These are phyloP conservation scores for Polyploca ridens DNA, from an alignment of 2,888 invertebrate species.

Conservation along the genomic window DNA sequence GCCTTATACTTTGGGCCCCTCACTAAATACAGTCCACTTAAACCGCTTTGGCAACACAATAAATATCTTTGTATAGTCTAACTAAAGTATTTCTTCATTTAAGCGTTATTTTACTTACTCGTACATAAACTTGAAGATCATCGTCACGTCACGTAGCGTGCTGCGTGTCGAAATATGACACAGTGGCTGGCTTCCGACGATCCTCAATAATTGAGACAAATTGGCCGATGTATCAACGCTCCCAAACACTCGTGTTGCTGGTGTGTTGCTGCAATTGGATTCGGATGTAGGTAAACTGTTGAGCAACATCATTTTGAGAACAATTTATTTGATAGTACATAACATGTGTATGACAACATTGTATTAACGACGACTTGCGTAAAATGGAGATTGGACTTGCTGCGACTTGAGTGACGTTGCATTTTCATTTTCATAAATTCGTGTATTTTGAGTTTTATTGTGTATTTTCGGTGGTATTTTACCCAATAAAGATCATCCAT, in stretches of 20 bases:
- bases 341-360: conserved; percentile 5
- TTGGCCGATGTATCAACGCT: conserved; percentile 51
- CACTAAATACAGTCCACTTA: too few species aligned
- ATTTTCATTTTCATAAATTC: too few species aligned
- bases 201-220: conserved; percentile 51
- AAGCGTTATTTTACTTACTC: neutral
- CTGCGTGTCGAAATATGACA: conserved; percentile 7
- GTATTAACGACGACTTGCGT: conserved; percentile 1
- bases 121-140: conserved; percentile 8
- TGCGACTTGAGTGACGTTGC: too few species aligned
- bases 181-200: conserved; percentile 8
- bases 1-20: too few species aligned
- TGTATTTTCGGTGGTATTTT: too few species aligned
- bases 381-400: neutral
- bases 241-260: conserved; percentile 33
- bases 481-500: too few species aligned
- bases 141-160: conserved; percentile 12
- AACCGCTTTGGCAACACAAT: too few species aligned
- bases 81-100: too few species aligned
- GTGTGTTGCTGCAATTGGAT: conserved; percentile 25
- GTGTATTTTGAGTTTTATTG: too few species aligned
- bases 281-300: conserved; percentile 31
- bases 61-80: too few species aligned
- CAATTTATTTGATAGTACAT: conserved; percentile 26
- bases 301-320: conserved; percentile 25